Evolutionary conservation across 2,113 vertebrate genomes (phyloP).

Genomic region (Phainopepla nitens): DNA sequence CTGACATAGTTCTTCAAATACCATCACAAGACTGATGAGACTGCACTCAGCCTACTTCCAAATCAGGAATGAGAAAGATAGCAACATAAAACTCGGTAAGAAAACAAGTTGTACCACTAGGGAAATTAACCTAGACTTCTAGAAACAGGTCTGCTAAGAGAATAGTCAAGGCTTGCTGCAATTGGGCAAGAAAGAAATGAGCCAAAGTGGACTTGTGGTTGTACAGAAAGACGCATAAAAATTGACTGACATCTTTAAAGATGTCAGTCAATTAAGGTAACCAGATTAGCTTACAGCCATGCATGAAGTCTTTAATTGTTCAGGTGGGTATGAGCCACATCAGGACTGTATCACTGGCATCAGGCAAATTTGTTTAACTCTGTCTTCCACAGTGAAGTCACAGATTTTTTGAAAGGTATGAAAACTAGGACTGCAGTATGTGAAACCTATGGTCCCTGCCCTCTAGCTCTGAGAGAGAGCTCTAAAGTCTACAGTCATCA

Average conservation of each 20-base stretch:
- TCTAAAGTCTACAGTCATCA: background rate
- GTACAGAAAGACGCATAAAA: background rate
- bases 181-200: background rate
- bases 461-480: background rate
- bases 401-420: background rate
- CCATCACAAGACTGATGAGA: background rate
- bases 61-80: background rate
- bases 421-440: background rate
- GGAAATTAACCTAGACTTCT: background rate
- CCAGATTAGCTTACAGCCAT: background rate
- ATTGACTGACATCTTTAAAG: background rate
- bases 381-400: background rate
- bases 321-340: background rate
- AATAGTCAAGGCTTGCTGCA: background rate
- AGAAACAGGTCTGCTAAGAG: background rate
- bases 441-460: background rate
- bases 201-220: background rate
- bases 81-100: background rate
- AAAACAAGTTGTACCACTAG: background rate
- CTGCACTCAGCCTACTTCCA: background rate
- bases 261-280: background rate
- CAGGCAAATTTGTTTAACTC: background rate
- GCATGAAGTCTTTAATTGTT: background rate
- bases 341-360: background rate
- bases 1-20: background rate